Percentiles rank a stretch among this genome's conserved stretches.
Evolutionary conservation across 2,888 invertebrate species (phyloP).

Genomic region (Hecatera dysodea): DNA sequence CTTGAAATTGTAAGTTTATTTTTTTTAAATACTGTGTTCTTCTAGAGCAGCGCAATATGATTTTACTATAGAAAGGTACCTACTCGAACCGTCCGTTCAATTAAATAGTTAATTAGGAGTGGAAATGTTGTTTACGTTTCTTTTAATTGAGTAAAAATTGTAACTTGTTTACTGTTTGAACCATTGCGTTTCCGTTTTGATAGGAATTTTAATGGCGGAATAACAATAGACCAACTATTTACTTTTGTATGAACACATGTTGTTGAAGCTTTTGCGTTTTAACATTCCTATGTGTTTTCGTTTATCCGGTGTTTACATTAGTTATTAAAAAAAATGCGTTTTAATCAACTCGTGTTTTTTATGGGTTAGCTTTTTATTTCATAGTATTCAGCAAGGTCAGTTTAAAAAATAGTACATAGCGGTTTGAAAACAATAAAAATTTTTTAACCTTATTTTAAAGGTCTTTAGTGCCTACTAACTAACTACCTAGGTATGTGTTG

Average conservation of each 20-base stretch:
- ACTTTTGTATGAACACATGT: conserved; percentile 1
- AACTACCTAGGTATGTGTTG: not conserved
- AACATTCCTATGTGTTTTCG: conserved; percentile 49
- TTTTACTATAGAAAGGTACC: no score
- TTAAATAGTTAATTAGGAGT: no score
- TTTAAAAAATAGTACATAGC: not conserved
- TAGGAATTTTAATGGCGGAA: conserved; percentile 33
- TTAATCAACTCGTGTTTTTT: no score
- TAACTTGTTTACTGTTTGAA: conserved; percentile 27
- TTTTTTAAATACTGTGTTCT: no score
- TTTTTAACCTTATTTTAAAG: no score
- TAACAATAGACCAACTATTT: conserved; percentile 28
- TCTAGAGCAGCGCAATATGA: no score
- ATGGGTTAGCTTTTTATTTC: not conserved
- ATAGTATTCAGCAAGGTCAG: conserved; percentile 9
- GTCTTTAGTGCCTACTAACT: no score
- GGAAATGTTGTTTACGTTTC: not conserved
- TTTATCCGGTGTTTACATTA: not conserved
- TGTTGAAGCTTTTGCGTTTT: conserved; percentile 34
- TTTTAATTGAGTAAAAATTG: conserved; percentile 1
- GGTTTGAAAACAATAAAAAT: not conserved
- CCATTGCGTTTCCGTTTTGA: conserved; percentile 18
- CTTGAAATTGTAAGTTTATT: no score
- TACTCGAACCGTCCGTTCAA: no score
- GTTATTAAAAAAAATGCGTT: conserved; percentile 6